These are phyloP conservation scores for Chrysomela aeneicollis DNA, from an alignment of 2,888 invertebrate species.

Conservation along the genomic window DNA sequence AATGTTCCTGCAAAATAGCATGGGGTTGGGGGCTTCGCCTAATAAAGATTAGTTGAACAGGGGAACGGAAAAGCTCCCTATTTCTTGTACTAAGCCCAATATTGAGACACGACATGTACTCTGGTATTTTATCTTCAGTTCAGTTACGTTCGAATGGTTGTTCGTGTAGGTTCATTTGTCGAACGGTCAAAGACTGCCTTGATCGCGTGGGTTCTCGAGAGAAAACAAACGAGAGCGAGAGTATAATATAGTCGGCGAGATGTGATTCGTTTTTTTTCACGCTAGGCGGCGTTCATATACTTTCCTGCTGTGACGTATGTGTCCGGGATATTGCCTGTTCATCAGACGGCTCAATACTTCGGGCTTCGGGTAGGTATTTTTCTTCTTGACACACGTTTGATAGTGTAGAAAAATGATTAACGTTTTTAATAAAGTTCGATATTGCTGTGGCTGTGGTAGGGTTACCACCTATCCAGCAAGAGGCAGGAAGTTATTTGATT, in stretches of 20 bases:
- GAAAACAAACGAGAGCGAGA: slow-evolving; percentile 32
- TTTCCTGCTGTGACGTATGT: background rate
- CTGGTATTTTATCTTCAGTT: slow-evolving; percentile 37
- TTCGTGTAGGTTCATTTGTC: slow-evolving; percentile 36
- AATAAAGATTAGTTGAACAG: background rate
- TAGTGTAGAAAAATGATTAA: background rate
- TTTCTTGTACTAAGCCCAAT: slow-evolving; percentile 26
- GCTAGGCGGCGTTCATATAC: background rate
- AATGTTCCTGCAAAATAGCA: no score
- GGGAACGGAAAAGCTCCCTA: slow-evolving; percentile 10
- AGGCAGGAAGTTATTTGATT: no score
- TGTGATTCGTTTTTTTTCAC: background rate
- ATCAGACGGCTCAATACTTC: background rate
- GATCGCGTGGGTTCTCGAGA: slow-evolving; percentile 30
- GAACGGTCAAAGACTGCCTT: slow-evolving; percentile 25
- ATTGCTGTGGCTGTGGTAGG: background rate
- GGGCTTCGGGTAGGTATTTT: background rate
- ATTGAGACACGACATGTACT: slow-evolving; percentile 28
- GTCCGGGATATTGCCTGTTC: background rate
- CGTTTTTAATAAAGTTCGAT: background rate
- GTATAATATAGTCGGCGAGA: slow-evolving; percentile 8
- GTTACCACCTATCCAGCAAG: no score
- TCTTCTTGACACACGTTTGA: background rate
- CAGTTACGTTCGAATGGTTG: slow-evolving; percentile 33
- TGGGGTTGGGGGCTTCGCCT: no score